phyloP scores from a whole-genome alignment of 2,113 vertebrate species.

The Cynocephalus volans region DNA sequence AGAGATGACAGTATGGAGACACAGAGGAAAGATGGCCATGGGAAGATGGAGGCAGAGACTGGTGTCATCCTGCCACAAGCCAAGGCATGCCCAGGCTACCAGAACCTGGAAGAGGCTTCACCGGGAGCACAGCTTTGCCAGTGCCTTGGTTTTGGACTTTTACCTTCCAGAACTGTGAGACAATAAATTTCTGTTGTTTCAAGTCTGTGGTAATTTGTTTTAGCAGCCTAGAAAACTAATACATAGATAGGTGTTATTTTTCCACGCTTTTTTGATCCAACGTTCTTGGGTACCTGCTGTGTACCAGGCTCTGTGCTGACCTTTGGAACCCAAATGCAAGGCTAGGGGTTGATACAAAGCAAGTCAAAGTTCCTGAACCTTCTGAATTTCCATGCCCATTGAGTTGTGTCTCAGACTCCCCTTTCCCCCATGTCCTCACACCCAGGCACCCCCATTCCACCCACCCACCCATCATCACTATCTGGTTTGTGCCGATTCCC shows the following conservation, averaged over 20 bases:
- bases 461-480: accelerated
- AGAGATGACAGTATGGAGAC: background rate
- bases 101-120: background rate
- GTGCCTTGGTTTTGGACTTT: background rate
- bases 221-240: background rate
- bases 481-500: background rate
- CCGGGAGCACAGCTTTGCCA: background rate
- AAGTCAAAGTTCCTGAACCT: background rate
- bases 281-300: background rate
- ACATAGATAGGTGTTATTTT: background rate
- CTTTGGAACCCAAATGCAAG: background rate
- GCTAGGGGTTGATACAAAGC: background rate
- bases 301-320: background rate
- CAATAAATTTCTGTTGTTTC: background rate
- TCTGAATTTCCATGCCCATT: background rate
- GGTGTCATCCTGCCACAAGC: background rate
- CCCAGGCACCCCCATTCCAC: no score
- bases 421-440: accelerated
- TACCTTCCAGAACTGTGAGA: background rate
- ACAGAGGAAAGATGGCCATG: no score
- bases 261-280: background rate
- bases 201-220: background rate
- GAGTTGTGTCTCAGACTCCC: accelerated
- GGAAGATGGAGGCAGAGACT: background rate
- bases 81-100: background rate